Percentiles rank a stretch among this genome's conserved stretches.
phyloP scores from a whole-genome alignment of 2,113 vertebrate species.

The Heterotis niloticus region DNA sequence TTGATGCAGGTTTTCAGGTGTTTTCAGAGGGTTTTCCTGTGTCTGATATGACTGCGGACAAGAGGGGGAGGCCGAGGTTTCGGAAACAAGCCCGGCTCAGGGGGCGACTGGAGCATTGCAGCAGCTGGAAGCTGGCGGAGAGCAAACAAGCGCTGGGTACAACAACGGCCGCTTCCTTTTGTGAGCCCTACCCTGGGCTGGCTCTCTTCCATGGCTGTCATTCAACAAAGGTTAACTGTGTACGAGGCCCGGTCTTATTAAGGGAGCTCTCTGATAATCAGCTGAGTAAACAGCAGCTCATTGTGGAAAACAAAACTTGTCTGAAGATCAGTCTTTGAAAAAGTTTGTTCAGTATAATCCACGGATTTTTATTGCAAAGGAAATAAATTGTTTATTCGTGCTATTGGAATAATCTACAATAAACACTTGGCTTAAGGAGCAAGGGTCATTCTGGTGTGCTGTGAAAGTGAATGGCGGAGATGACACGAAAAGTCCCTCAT shows the following conservation, averaged over 20 bases:
- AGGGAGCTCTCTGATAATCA: background rate
- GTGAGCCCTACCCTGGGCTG: conserved; percentile 29
- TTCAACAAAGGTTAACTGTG: conserved; percentile 33
- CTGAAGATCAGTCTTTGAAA: no score
- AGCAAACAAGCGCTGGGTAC: conserved; percentile 33
- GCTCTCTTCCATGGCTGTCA: conserved; percentile 35
- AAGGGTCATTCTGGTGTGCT: no score
- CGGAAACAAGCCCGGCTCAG: conserved; percentile 41
- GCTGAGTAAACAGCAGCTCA: background rate
- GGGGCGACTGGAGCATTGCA: conserved; percentile 23
- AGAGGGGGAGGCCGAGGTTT: conserved; percentile 46
- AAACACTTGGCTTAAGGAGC: no score
- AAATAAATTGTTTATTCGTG: background rate
- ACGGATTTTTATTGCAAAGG: background rate
- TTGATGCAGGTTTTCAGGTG: conserved; percentile 75
- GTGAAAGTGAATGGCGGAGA: no score
- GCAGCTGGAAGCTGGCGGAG: conserved; percentile 44
- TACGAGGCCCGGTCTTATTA: conserved; percentile 33
- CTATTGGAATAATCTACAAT: no score
- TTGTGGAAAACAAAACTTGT: background rate
- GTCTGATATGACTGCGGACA: conserved; percentile 52
- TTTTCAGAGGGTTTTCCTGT: conserved; percentile 47
- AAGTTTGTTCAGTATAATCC: background rate
- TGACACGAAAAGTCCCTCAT: no score
- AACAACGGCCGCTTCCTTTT: background rate